phyloP scores from a whole-genome alignment of 53 echinoderm and acorn worm genomes.

The Actinopyga echinites region DNA sequence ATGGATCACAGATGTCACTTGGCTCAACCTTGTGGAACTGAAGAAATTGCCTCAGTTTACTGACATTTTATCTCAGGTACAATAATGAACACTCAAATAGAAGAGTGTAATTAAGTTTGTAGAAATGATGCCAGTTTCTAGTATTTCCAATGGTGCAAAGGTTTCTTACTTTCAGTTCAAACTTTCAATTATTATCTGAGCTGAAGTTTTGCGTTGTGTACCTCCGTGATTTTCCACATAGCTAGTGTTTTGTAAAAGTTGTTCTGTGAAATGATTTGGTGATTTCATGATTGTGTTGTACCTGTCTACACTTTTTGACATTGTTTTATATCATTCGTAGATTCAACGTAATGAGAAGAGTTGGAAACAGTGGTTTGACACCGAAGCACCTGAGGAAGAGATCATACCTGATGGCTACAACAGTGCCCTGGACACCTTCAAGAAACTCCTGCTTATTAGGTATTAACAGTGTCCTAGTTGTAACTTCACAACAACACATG shows the following conservation, averaged over 20 bases:
- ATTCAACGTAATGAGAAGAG: constrained; percentile 93
- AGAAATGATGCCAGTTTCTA: not conserved
- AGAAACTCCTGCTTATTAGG: constrained; percentile 94
- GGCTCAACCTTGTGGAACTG: constrained; percentile 95
- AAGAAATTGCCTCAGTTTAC: constrained; percentile 93
- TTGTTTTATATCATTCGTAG: constrained; percentile 17
- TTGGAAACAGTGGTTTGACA: constrained; percentile 98
- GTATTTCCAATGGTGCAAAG: not conserved
- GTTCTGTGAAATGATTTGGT: no score
- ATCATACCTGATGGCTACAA: constrained; percentile 97
- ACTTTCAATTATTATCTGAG: not conserved
- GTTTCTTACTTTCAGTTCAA: not conserved
- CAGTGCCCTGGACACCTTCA: constrained; percentile 89
- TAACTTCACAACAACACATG: no score
- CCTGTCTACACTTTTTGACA: no score
- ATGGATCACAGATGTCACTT: constrained; percentile 96
- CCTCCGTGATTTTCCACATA: no score
- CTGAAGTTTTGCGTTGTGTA: no score
- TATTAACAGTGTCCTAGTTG: not conserved
- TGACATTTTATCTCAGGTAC: constrained; percentile 86
- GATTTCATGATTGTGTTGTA: no score
- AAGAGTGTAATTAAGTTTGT: not conserved
- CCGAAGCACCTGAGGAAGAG: constrained; percentile 98
- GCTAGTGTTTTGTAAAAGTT: no score
- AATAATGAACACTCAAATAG: not conserved